These are phyloP conservation scores for Ditylenchus dipsaci DNA, from an alignment of 1,140 invertebrate species.

Conservation along the genomic window DNA sequence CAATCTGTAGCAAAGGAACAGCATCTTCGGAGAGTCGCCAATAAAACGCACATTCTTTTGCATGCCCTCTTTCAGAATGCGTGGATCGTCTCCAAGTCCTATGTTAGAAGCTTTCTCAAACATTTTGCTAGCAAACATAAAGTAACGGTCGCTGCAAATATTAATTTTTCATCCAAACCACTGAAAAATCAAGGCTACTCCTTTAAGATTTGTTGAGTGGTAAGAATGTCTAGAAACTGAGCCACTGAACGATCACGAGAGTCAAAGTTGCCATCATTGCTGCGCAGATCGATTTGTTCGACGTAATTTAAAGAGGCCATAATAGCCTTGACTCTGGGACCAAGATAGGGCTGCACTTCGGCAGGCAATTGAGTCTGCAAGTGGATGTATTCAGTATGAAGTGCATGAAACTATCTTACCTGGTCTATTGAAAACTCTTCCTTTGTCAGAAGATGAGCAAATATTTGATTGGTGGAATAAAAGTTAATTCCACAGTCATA, in stretches of 20 bases:
- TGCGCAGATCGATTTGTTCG: conserved; percentile 9
- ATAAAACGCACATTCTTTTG: conserved; percentile 34
- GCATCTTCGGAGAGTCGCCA: conserved; percentile 16
- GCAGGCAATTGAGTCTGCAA: no score
- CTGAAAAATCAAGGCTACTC: background rate
- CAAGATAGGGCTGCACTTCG: no score
- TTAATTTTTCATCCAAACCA: background rate
- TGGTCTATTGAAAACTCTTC: no score
- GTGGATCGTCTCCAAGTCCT: conserved; percentile 18
- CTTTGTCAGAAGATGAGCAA: no score
- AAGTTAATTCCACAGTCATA: conserved; percentile 28
- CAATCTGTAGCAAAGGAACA: conserved; percentile 17
- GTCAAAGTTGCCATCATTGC: background rate
- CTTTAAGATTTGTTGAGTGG: conserved; percentile 1
- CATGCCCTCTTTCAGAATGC: conserved; percentile 27
- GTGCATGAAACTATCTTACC: no score
- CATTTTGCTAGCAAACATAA: conserved; percentile 14
- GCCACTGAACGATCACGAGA: conserved; percentile 15
- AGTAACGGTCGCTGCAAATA: conserved; percentile 7
- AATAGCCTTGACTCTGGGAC: background rate
- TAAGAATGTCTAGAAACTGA: conserved; percentile 23
- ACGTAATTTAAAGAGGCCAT: conserved; percentile 2
- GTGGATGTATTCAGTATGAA: no score
- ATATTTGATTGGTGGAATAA: conserved; percentile 14
- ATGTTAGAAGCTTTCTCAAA: conserved; percentile 15